A percentile compares a stretch with the other conserved stretches of the same genome.
Evolutionary conservation across 23 tunicate genomes (phyloP).

Genomic region (Aplidium turbinatum): DNA sequence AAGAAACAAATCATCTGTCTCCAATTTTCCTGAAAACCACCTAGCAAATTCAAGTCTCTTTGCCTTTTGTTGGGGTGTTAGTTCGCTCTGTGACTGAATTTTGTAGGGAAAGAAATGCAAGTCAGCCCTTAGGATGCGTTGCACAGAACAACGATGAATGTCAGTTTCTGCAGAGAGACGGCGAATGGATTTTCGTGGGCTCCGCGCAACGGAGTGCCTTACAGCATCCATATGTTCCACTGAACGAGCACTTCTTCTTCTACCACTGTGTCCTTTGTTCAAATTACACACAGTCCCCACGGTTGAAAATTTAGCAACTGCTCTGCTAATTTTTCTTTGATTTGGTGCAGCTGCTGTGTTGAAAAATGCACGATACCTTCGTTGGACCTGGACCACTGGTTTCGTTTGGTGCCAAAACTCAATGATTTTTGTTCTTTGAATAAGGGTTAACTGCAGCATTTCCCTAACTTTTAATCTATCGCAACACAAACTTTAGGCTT

Average conservation of each 20-base stretch:
- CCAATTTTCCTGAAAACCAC: constrained; percentile 12
- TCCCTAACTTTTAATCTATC: background rate
- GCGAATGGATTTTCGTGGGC: constrained; percentile 7
- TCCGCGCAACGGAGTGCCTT: background rate
- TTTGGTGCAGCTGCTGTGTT: background rate
- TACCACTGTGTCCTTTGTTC: constrained; percentile 18
- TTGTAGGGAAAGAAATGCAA: background rate
- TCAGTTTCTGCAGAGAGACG: constrained; percentile 16
- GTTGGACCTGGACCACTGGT: constrained; percentile 6
- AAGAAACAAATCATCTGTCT: constrained; percentile 4
- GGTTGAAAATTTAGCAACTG: constrained; percentile 17
- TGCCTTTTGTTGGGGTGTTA: constrained; percentile 1
- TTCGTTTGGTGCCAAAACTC: constrained; percentile 25
- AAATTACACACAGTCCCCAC: constrained; percentile 13
- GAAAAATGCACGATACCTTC: constrained; percentile 7
- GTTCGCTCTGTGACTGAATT: background rate
- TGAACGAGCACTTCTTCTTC: constrained; percentile 7
- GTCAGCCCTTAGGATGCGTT: background rate
- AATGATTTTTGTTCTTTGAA: constrained; percentile 23
- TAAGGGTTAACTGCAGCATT: constrained; percentile 14
- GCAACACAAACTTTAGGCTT: constrained; percentile 4
- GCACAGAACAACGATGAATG: constrained; percentile 16
- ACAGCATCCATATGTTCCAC: constrained; percentile 11
- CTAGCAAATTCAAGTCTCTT: constrained; percentile 11
- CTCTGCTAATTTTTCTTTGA: constrained; percentile 12